Conservation (phyloP, 1,140 invertebrate species). For the Macrosteles quadrilineatus region DNA sequence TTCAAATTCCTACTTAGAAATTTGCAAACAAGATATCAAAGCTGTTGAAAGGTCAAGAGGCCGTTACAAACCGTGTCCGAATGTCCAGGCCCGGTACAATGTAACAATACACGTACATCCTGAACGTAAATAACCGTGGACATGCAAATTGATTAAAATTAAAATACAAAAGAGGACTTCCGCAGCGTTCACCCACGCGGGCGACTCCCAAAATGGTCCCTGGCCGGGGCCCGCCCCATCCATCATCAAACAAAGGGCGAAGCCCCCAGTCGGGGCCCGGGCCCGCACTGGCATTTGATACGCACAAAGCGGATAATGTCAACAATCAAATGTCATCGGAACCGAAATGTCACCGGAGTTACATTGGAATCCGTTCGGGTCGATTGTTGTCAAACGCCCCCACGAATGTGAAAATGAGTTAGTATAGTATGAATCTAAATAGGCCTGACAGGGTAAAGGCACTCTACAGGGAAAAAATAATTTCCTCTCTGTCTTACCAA, state of each 20-base stretch:
- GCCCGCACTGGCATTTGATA: neutral
- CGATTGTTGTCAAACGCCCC: too few relatives aligned
- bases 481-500: too few relatives aligned
- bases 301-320: neutral
- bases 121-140: neutral
- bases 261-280: neutral
- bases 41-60: too few relatives aligned
- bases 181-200: neutral
- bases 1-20: too few relatives aligned
- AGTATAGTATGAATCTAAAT: too few relatives aligned
- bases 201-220: neutral
- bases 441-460: too few relatives aligned
- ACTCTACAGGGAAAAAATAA: too few relatives aligned
- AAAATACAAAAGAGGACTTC: constrained; percentile 10
- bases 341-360: constrained; percentile 3
- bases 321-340: constrained; percentile 10
- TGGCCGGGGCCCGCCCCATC: neutral
- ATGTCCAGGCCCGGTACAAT: too few relatives aligned
- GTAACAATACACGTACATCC: neutral
- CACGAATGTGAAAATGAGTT: too few relatives aligned
- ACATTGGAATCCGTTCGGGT: too few relatives aligned
- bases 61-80: too few relatives aligned
- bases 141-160: constrained; percentile 15
- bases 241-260: neutral
- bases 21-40: too few relatives aligned